Evolutionary conservation across 2,113 vertebrate species (phyloP), one percentile per base, ranked within the genome.

Genomic region (Lates calcarifer): DNA sequence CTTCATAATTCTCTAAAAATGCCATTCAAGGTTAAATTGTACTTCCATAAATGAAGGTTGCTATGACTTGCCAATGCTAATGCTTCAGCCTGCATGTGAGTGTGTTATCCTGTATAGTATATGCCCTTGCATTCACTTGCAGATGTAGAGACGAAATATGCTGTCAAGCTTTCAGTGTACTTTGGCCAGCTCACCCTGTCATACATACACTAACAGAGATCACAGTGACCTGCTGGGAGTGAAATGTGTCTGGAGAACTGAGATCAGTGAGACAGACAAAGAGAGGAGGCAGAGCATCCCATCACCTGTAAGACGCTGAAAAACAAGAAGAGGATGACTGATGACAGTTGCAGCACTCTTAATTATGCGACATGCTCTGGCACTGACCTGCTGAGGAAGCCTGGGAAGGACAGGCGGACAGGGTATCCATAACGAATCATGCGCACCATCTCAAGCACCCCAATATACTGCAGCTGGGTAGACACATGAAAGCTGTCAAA

Each of bases 381-480:
- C 15, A 91, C 93, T 80, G 92, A 99, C 98, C 98, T 97, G 88
- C 91, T 94, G 83, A 99, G 95, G 92, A 98, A 99, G 70, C 95
- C 93, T 0, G 91, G 74, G 90, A 99, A 99, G 86, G 96, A 91
- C 74, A 98, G 94, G 53, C 97, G 97, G 45, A 97, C 75, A 0
- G 98, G 96, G 88, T 96, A 98, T 20, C 98, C 98, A 0, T 97
- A 96, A 11, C 97, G 96, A 88, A 98, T 96, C 92, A 96, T 92
- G 92, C 95, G 97, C 87, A 99, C 96, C 96, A 98, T 96, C 81
- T 98, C 97, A 68, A 99, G 94, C 51, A 99, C 97, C 41, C 96
- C 96, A 4, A 98, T 95, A 77, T 98, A 96, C 67, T 97, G 97
- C 66, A 99, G 96, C 82, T 98, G 98, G 29, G 96, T 93, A 6